Percentiles rank a stretch among this genome's conserved stretches.
Evolutionary conservation across 1,140 invertebrate genomes (phyloP).

Genomic region (Trinorchestia longiramus): DNA sequence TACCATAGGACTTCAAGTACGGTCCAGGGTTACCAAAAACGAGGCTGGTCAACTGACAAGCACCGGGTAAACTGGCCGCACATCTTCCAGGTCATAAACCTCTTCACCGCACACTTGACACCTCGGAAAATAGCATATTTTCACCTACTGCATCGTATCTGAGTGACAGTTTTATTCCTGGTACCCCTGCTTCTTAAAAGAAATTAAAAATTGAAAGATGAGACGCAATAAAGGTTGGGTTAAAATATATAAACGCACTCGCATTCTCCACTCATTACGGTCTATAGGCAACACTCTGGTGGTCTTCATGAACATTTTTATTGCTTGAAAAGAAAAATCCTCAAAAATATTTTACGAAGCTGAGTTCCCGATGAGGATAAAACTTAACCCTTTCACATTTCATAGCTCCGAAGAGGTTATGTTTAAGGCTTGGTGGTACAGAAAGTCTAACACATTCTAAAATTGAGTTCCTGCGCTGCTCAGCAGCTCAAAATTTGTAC

Average conservation of each 20-base stretch:
- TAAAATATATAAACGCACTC: not conserved
- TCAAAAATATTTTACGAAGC: not conserved
- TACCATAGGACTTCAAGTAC: too few species aligned
- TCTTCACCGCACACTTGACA: not conserved
- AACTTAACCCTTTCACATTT: too few species aligned
- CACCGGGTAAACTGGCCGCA: too few species aligned
- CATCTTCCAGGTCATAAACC: not conserved
- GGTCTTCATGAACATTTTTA: not conserved
- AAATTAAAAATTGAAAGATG: not conserved
- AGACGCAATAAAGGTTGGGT: not conserved
- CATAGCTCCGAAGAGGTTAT: too few species aligned
- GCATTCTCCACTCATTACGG: not conserved
- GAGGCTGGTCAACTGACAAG: too few species aligned
- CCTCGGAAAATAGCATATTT: not conserved
- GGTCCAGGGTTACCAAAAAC: too few species aligned
- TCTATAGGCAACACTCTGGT: not conserved
- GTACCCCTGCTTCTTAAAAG: not conserved
- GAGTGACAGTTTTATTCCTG: not conserved
- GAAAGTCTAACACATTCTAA: too few species aligned
- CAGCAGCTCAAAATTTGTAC: too few species aligned
- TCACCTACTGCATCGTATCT: too few species aligned
- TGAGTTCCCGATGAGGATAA: too few species aligned
- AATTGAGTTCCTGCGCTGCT: too few species aligned
- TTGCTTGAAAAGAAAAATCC: not conserved
- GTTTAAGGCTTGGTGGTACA: too few species aligned